Base-by-base conservation (phyloP, 2,797 vertebrate species). In the Hypotaenidia philippensis region DNA sequence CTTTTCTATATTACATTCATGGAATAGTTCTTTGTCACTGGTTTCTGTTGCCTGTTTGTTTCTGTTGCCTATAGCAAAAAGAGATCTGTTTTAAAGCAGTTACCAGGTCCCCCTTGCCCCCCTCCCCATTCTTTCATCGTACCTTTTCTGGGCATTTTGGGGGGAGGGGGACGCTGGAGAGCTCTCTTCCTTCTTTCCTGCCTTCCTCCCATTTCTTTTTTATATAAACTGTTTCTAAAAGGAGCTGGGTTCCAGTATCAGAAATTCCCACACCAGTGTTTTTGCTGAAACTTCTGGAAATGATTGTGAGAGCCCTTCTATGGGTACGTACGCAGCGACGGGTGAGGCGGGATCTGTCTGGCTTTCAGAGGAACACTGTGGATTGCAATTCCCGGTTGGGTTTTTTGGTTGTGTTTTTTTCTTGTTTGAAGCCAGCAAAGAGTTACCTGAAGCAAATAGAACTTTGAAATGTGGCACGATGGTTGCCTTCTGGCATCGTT, bases 51-150 rank as follows among this genome's bases (percentile, higher is more conserved):
- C 59, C 32, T 64, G 29, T 90, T 92, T 88, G 55, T 82, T 89
- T 87, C 68, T 18, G 79, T 96, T 96, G 89, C 86, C 86, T 93
- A 23, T 83, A 85, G 92, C 81, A 91, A 96, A 90, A 84, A 68
- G 34, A 53, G 69, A 70, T 78, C 2, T 53, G 74, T 75, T 92
- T 69, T 87, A 57, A 78, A 91, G 26, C 13, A 25, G 34, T 85
- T 95, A 45, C 78, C 26, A 83, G 36, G 31, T 71, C 7, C 36
- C 53, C 12, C 6, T 71, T 77, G 22, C 47, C 23, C 49, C 49
- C 49, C 11, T 10, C 29, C 41, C 21, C 3, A 0, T 59, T 25
- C 59, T 89, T 65, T 75, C 41, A 55, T 60, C 4, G 2, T 21
- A 41, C 23, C 7, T 89, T 93, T 76, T 83, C n/a, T 70, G 53